Evolutionary conservation across 2,113 vertebrate species (phyloP), one percentile per base, ranked within the genome.

Genomic region (Ibidorhyncha struthersii): DNA sequence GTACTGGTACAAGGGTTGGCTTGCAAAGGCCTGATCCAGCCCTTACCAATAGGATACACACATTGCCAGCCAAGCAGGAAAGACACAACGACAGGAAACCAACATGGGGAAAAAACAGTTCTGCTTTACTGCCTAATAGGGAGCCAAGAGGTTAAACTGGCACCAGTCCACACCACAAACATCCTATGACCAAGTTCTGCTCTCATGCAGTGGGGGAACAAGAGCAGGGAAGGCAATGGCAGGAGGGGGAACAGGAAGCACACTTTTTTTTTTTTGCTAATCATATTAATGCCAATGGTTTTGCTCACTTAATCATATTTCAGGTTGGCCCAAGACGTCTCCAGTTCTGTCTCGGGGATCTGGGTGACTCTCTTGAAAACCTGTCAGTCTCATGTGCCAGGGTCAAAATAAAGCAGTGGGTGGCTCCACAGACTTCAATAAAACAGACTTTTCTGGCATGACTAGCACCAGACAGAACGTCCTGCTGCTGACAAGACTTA

Each of bases 311-410:
- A 38, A 76, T 25, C 20, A 32, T 38, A 88, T 91, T 69, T 36
- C 12, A 4, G 23, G 56, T 14, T 86, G 34, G 10, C 36, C 49
- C 14, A 82, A 49, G 50, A 69, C 82, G 41, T 49, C 4, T 17
- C 5, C 45, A 56, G 34, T 23, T 93, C 50, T 27, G 8, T 82
- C 65, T 72, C 7, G 2, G 9, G 18, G 32, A 52, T 61, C 30
- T 41, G 14, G 14, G 23, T 55, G 45, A 79, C n/a, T 65, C 56
- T 38, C 2, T 0, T 63, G 27, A 49, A 53, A 87, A 65, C 17
- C 9, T 14, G 20, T 40, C 83, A 91, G 15, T 71, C n/a, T 59
- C 32, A 53, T 0, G 0, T 0, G 0, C 17, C 0, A 0, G 45
- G 22, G 50, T 59, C 80, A 91, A 90, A 90, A 88, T 27, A 53